A percentile compares a stretch with the other conserved stretches of the same genome.
These are phyloP conservation scores for Maconellicoccus hirsutus DNA, from an alignment of 1,140 invertebrate genomes.

Conservation along the genomic window DNA sequence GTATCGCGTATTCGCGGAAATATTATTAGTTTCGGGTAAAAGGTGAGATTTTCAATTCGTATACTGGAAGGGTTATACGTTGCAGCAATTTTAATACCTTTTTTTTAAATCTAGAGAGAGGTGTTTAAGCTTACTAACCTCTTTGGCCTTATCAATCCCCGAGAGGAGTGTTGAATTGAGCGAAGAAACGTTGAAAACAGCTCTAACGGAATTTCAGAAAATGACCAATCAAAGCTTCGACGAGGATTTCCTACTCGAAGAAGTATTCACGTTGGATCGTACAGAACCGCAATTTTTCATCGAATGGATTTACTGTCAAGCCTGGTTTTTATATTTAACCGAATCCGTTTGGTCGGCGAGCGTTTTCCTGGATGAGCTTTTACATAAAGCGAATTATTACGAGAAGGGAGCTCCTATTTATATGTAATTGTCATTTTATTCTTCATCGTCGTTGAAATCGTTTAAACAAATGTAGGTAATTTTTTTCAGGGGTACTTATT, in stretches of 20 bases:
- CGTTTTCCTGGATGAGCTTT: not conserved
- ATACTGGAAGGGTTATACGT: too few species aligned
- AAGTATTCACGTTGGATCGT: conserved; percentile 20
- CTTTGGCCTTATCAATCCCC: conserved; percentile 27
- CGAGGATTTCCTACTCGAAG: conserved; percentile 13
- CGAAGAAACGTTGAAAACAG: conserved; percentile 25
- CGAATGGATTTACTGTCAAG: conserved; percentile 43
- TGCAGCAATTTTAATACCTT: not conserved
- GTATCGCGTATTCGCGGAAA: conserved; percentile 38
- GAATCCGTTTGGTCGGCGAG: conserved; percentile 32
- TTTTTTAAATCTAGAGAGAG: conserved; percentile 26
- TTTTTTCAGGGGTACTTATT: conserved; percentile 25
- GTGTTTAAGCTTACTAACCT: conserved; percentile 25
- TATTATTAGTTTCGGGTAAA: conserved; percentile 31
- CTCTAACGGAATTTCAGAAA: conserved; percentile 32
- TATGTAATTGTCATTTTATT: not conserved
- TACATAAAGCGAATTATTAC: not conserved
- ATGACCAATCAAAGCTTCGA: conserved; percentile 28
- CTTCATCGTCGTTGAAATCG: not conserved
- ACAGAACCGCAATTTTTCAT: conserved; percentile 34
- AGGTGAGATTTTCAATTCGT: not conserved
- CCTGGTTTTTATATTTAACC: conserved; percentile 39
- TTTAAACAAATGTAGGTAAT: not conserved
- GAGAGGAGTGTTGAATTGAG: not conserved
- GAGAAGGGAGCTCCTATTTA: not conserved